Evolutionary conservation across 2,113 vertebrate species (phyloP).

Genomic region (Nymphicus hollandicus): DNA sequence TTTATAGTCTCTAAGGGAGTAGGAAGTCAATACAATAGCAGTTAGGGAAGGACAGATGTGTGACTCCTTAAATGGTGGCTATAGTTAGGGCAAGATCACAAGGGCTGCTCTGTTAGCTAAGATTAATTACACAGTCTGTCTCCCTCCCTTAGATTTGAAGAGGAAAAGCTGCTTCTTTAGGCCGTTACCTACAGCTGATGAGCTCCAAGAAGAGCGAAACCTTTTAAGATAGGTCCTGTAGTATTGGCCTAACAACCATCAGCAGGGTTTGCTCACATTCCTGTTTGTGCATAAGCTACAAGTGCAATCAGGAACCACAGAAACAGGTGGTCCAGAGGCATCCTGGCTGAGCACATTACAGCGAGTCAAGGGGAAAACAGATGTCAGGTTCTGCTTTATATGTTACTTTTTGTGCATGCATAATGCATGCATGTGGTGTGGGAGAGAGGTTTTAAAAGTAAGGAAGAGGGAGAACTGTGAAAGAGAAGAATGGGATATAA

Average conservation of each 20-base stretch:
- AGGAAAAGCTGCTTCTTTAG: neutral
- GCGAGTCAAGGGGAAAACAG: neutral
- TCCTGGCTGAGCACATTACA: neutral
- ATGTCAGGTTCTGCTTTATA: fast-evolving
- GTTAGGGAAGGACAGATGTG: neutral
- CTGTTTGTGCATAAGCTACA: neutral
- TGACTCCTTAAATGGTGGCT: no score
- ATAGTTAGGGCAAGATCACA: neutral
- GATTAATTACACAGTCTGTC: neutral
- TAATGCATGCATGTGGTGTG: fast-evolving
- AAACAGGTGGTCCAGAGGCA: fast-evolving
- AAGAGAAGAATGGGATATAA: neutral
- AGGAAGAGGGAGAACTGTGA: neutral
- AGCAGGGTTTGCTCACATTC: neutral
- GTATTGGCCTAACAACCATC: constrained; percentile 47
- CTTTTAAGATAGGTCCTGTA: constrained; percentile 70
- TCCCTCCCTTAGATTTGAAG: neutral
- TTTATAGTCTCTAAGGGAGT: fast-evolving
- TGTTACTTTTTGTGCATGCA: fast-evolving
- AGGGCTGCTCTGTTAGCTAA: neutral
- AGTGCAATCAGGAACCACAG: neutral
- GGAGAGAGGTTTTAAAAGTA: neutral
- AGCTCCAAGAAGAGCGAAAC: constrained; percentile 46
- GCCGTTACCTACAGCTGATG: constrained; percentile 44
- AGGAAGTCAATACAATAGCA: fast-evolving